A percentile compares a stretch with the other conserved stretches of the same genome.
Evolutionary conservation across 2,888 invertebrate genomes (phyloP).

Genomic region (Drosophila mimica): DNA sequence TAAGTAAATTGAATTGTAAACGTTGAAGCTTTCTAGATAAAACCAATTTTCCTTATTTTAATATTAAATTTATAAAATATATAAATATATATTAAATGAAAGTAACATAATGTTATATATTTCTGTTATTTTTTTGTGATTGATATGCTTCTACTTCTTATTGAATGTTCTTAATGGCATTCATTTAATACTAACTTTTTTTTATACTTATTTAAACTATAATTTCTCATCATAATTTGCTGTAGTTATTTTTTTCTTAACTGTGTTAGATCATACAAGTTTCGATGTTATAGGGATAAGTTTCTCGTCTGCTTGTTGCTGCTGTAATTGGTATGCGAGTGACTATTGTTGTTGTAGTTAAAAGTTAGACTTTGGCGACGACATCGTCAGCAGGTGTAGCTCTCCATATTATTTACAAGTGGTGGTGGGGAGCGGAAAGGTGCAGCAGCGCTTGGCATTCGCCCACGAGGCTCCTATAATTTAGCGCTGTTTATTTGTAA

Average conservation of each 20-base stretch:
- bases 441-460: slow-evolving; percentile 27
- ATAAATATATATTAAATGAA: background rate
- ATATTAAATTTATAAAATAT: background rate
- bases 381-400: slow-evolving; percentile 63
- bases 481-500: slow-evolving; percentile 79
- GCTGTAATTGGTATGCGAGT: slow-evolving; percentile 62
- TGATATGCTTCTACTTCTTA: background rate
- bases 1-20: background rate
- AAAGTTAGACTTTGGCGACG: slow-evolving; percentile 65
- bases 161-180: background rate
- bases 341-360: slow-evolving; percentile 61
- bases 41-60: background rate
- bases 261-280: slow-evolving; percentile 44
- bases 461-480: slow-evolving; percentile 76
- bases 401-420: slow-evolving; percentile 68
- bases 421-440: slow-evolving; percentile 23
- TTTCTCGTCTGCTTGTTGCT: slow-evolving; percentile 25
- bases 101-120: background rate
- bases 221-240: background rate
- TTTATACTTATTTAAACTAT: background rate
- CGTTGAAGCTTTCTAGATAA: background rate
- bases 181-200: no score
- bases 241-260: background rate
- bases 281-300: slow-evolving; percentile 40
- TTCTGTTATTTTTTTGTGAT: background rate